Percentiles rank a stretch among this genome's conserved stretches.
These are phyloP conservation scores for Argyresthia albistria DNA, from an alignment of 2,888 invertebrate species.

Conservation along the genomic window DNA sequence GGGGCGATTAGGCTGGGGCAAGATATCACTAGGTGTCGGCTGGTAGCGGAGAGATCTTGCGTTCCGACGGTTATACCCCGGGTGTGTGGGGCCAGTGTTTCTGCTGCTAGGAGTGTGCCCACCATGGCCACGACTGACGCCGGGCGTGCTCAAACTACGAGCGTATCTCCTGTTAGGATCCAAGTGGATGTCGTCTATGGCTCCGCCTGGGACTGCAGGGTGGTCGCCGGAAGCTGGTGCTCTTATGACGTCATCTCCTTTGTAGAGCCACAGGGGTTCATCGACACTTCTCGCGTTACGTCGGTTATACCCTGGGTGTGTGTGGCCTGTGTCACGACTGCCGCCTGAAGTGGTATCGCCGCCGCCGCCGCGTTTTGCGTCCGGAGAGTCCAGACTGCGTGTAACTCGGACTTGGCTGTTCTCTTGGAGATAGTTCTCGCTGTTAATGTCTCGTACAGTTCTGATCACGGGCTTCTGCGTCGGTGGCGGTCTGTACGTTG, in stretches of 20 bases:
- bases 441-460: too few species aligned
- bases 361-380: conserved; percentile 4
- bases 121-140: conserved; percentile 4
- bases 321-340: conserved; percentile 3
- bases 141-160: conserved; percentile 1
- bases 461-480: too few species aligned
- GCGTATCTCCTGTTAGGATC: conserved; percentile 5
- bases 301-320: conserved; percentile 4
- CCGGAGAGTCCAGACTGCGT: conserved; percentile 4
- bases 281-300: conserved; percentile 2
- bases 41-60: background rate
- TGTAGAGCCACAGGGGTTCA: conserved; percentile 2
- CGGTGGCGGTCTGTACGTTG: too few species aligned
- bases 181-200: conserved; percentile 4
- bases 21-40: background rate
- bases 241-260: conserved; percentile 1
- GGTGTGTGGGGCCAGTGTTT: conserved; percentile 5
- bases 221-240: conserved; percentile 7
- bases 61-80: conserved; percentile 2
- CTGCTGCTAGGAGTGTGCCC: background rate
- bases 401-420: background rate
- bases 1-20: background rate
- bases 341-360: background rate
- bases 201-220: background rate
- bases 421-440: too few species aligned